These are phyloP conservation scores for Carcharodon carcharias DNA, from an alignment of 2,797 vertebrate species.

Conservation along the genomic window DNA sequence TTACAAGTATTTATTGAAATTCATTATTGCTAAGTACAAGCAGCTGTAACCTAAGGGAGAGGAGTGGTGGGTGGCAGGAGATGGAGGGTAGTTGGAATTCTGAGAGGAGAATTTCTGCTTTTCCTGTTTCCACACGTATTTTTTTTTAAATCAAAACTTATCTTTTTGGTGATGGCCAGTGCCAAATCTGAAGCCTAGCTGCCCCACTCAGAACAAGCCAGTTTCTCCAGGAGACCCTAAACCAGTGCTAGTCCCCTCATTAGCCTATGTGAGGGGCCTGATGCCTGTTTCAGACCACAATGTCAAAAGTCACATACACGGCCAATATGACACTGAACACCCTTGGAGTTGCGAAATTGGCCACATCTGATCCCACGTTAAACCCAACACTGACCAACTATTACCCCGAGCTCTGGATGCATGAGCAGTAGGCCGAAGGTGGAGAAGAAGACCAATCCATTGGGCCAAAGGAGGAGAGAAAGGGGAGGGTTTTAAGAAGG, in stretches of 20 bases:
- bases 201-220: no score
- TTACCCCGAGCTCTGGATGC: background rate
- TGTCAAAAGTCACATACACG: background rate
- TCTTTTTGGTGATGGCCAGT: no score
- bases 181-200: no score
- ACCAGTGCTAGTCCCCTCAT: background rate
- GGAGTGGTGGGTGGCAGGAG: no score
- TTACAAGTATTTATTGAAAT: background rate
- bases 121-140: no score
- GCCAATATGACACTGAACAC: background rate
- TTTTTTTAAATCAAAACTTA: no score
- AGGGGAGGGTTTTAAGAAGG: background rate
- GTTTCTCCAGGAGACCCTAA: background rate
- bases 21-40: background rate
- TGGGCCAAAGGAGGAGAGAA: background rate
- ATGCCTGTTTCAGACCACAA: background rate
- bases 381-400: background rate
- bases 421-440: background rate
- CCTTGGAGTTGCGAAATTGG: background rate
- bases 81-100: background rate
- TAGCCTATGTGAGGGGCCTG: background rate
- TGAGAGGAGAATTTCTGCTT: background rate
- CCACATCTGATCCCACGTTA: background rate
- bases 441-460: background rate
- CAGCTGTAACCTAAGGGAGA: no score